Percentiles rank a stretch among this genome's conserved stretches.
Evolutionary conservation across 2,888 invertebrate genomes (phyloP).

Genomic region (Acleris sparsana): DNA sequence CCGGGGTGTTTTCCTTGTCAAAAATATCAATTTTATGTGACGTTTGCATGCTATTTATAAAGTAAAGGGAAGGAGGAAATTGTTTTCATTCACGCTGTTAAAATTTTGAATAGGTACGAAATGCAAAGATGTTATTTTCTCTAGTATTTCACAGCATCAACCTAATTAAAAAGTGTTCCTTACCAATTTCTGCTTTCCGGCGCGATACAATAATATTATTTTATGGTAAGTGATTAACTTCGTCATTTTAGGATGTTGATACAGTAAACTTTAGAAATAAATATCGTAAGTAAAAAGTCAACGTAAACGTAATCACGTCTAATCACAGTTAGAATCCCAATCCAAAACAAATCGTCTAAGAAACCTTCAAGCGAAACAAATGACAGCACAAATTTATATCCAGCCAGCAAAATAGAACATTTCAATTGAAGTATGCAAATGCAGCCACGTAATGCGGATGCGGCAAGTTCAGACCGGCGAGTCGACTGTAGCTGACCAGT

Average conservation of each 20-base stretch:
- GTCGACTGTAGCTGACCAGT: constrained; percentile 68
- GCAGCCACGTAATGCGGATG: constrained; percentile 61
- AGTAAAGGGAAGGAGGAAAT: background rate
- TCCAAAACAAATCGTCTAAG: background rate
- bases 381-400: constrained; percentile 15
- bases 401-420: constrained; percentile 26
- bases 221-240: no score
- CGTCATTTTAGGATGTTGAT: no score
- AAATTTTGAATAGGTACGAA: no score
- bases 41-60: constrained; percentile 9
- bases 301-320: no score
- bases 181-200: no score
- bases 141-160: no score
- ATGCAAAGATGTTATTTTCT: no score
- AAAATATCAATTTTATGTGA: constrained; percentile 37
- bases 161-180: no score
- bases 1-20: constrained; percentile 33
- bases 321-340: no score
- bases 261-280: no score
- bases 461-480: constrained; percentile 51
- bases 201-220: no score
- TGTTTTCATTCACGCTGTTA: background rate
- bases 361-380: constrained; percentile 5
- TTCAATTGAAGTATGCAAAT: constrained; percentile 36
- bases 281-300: no score